A percentile compares a stretch with the other conserved stretches of the same genome.
Evolutionary conservation across 2,888 invertebrate species (phyloP).

Genomic region (Cyaniris semiargus): DNA sequence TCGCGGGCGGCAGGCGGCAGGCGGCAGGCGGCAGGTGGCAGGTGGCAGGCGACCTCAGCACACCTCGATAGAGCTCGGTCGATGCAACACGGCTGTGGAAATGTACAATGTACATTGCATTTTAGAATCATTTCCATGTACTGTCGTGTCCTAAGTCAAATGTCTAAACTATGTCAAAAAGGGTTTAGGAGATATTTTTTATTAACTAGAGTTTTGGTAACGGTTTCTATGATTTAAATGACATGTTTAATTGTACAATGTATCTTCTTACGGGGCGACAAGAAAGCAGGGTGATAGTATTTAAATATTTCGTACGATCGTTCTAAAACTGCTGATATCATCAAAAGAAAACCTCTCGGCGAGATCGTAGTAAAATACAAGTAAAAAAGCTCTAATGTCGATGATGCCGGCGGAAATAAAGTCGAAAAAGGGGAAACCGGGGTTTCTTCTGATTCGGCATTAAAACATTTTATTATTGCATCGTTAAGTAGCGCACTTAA

Average conservation of each 20-base stretch:
- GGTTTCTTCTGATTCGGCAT: slow-evolving; percentile 6
- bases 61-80: background rate
- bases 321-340: background rate
- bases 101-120: background rate
- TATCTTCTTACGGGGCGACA: too few relatives aligned
- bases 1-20: background rate
- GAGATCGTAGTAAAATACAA: background rate
- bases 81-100: background rate
- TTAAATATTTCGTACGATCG: background rate
- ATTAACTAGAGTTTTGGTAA: background rate
- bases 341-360: background rate
- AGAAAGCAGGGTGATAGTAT: background rate
- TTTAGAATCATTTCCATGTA: background rate
- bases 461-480: slow-evolving; percentile 19
- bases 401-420: slow-evolving; percentile 9
- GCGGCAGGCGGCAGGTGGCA: too few relatives aligned
- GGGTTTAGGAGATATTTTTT: background rate
- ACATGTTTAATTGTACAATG: too few relatives aligned
- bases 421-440: slow-evolving; percentile 7
- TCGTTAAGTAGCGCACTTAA: slow-evolving; percentile 18
- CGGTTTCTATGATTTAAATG: too few relatives aligned
- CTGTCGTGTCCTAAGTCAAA: background rate
- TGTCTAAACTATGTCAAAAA: background rate
- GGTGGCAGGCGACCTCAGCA: background rate
- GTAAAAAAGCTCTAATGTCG: background rate